A percentile compares a stretch with the other conserved stretches of the same genome.
phyloP scores from a whole-genome alignment of 1,140 invertebrate species.

The Holotrichia oblita region DNA sequence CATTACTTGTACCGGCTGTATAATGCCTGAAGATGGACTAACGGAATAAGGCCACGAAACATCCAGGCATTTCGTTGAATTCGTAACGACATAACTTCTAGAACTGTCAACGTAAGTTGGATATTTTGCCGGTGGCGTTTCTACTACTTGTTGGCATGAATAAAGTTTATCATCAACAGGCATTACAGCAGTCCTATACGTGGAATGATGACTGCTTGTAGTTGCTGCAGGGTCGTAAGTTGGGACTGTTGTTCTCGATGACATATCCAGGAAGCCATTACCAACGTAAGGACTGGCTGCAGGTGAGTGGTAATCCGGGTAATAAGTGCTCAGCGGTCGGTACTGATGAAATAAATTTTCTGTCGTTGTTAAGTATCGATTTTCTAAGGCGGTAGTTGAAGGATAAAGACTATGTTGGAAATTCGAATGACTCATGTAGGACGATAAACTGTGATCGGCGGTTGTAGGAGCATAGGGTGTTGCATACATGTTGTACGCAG shows the following conservation, averaged over 20 bases:
- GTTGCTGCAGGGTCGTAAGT: constrained; percentile 66
- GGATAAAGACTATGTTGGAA: constrained; percentile 78
- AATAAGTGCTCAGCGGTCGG: constrained; percentile 78
- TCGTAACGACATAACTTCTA: constrained; percentile 66
- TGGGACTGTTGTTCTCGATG: constrained; percentile 63
- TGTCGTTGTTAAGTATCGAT: constrained; percentile 76
- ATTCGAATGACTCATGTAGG: constrained; percentile 79
- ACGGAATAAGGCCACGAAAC: constrained; percentile 63
- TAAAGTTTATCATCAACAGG: constrained; percentile 71
- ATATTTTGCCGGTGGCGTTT: constrained; percentile 61
- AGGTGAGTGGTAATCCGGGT: constrained; percentile 79
- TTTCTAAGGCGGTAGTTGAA: constrained; percentile 72
- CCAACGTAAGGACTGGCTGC: constrained; percentile 72
- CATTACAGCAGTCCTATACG: constrained; percentile 60
- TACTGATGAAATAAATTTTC: constrained; percentile 90
- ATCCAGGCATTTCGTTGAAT: constrained; percentile 60
- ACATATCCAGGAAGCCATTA: constrained; percentile 80
- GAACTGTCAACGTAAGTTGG: constrained; percentile 63
- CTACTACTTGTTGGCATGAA: constrained; percentile 68
- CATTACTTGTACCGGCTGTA: constrained; percentile 63
- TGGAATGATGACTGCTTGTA: constrained; percentile 64
- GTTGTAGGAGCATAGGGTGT: constrained; percentile 78
- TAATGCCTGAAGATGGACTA: constrained; percentile 63
- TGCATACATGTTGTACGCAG: constrained; percentile 84
- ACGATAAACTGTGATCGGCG: constrained; percentile 69